These are phyloP conservation scores for Myodes glareolus DNA, from an alignment of 2,113 vertebrate species.

Conservation along the genomic window DNA sequence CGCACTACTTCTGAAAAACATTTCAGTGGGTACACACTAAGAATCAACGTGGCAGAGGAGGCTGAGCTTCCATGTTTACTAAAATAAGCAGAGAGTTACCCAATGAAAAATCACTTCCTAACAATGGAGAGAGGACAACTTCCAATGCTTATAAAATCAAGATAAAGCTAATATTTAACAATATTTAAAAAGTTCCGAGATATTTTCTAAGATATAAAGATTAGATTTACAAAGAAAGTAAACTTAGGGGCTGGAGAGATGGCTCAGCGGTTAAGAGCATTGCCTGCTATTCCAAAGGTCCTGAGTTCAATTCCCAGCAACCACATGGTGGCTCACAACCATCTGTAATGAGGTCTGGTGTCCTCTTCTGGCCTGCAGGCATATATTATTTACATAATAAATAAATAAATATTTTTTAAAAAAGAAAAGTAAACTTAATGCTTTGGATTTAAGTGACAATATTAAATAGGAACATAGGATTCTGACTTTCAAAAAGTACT, in stretches of 20 bases:
- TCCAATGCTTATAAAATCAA: constrained; percentile 8
- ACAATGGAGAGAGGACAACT: background rate
- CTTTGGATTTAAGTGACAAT: background rate
- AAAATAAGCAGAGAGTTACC: background rate
- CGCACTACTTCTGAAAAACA: constrained; percentile 80
- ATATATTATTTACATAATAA: too few species aligned
- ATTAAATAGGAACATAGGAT: constrained; percentile 40
- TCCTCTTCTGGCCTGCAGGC: too few species aligned
- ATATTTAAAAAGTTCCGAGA: background rate
- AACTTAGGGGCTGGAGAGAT: background rate
- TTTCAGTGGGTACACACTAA: background rate
- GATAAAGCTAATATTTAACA: background rate
- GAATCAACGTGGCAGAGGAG: background rate
- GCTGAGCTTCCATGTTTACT: background rate
- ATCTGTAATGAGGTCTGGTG: too few species aligned
- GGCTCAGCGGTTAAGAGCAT: too few species aligned
- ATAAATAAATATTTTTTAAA: too few species aligned
- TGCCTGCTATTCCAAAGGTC: too few species aligned
- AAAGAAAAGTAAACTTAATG: background rate
- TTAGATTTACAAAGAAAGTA: background rate
- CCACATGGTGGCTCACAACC: too few species aligned
- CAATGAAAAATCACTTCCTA: background rate
- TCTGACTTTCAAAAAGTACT: background rate
- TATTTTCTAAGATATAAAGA: constrained; percentile 21
- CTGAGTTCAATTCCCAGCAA: too few species aligned